Evolutionary conservation across 2,113 vertebrate species (phyloP).

Genomic region (Calidris pygmaea): DNA sequence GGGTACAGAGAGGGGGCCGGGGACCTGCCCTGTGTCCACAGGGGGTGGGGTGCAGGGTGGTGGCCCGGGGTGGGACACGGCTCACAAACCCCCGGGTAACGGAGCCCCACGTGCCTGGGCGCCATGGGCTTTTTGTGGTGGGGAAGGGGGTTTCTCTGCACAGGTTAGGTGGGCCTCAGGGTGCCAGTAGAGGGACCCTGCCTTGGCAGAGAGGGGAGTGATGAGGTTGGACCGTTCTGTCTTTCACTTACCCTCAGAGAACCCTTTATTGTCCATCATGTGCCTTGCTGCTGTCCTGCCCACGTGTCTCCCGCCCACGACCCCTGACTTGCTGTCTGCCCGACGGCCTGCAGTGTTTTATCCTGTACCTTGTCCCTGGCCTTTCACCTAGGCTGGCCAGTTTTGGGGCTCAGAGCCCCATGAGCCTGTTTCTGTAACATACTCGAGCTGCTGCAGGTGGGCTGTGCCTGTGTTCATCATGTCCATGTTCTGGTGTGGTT

Average conservation of each 20-base stretch:
- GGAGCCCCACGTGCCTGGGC: fast-evolving
- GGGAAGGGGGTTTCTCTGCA: fast-evolving
- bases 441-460: background rate
- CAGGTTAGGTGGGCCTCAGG: no score
- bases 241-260: background rate
- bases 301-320: background rate
- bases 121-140: no score
- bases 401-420: fast-evolving
- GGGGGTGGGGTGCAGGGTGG: background rate
- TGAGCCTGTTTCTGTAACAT: fast-evolving
- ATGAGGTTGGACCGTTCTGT: background rate
- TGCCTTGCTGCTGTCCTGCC: no score
- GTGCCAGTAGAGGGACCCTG: background rate
- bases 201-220: background rate
- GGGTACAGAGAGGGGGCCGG: background rate
- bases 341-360: fast-evolving
- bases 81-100: fast-evolving
- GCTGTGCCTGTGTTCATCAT: background rate
- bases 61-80: background rate
- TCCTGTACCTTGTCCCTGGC: background rate
- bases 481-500: fast-evolving
- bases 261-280: fast-evolving
- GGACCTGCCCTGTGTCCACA: fast-evolving
- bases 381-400: background rate
- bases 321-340: fast-evolving